Percentiles rank a stretch among this genome's conserved stretches.
Conservation (phyloP, 2,888 invertebrate genomes). For the Bugulina stolonifera region DNA sequence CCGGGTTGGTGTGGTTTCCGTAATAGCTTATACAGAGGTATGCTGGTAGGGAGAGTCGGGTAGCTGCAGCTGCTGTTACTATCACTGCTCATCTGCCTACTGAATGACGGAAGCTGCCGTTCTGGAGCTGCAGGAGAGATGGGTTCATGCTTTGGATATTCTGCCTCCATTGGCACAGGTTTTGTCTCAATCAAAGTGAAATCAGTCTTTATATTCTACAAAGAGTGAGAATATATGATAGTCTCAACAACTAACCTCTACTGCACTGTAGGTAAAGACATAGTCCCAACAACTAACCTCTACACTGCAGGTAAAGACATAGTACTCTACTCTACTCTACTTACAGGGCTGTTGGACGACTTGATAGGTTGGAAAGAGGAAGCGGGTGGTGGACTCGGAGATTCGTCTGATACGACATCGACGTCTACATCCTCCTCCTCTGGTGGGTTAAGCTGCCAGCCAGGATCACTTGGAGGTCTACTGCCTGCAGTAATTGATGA, state of each 20-base stretch:
- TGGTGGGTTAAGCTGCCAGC: not conserved
- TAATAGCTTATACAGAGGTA: not conserved
- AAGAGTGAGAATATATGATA: too few species aligned
- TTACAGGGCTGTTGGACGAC: not conserved
- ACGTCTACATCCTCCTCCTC: conserved; percentile 12
- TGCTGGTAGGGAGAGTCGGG: not conserved
- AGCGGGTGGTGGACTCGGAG: not conserved
- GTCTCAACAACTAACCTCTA: too few species aligned
- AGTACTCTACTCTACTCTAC: too few species aligned
- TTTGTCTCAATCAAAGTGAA: not conserved
- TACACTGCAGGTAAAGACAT: too few species aligned
- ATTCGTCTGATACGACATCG: conserved; percentile 16
- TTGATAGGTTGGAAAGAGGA: not conserved
- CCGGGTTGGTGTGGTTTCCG: too few species aligned
- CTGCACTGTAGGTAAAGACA: too few species aligned
- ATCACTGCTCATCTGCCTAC: not conserved
- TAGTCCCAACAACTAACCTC: too few species aligned
- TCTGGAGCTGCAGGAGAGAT: not conserved
- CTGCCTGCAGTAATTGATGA: not conserved
- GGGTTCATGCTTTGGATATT: conserved; percentile 11
- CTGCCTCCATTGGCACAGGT: too few species aligned
- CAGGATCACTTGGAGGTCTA: not conserved
- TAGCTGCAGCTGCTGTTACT: not conserved
- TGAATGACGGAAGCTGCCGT: not conserved
- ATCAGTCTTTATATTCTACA: not conserved